These are phyloP conservation scores for Agrochola circellaris DNA, from an alignment of 2,888 invertebrate species.

Conservation along the genomic window DNA sequence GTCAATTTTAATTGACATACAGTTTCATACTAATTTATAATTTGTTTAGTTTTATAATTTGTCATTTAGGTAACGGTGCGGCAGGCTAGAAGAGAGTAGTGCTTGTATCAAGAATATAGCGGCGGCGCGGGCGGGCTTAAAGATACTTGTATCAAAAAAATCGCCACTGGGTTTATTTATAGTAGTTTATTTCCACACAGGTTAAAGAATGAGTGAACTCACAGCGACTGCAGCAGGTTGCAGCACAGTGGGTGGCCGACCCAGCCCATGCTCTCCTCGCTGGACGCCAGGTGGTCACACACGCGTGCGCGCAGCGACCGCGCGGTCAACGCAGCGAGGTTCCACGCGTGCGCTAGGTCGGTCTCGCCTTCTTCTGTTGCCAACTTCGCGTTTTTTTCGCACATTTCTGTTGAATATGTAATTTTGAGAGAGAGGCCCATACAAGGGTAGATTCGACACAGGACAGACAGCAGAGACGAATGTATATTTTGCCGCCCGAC, in stretches of 20 bases:
- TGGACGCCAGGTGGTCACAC: conserved; percentile 82
- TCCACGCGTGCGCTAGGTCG: conserved; percentile 97
- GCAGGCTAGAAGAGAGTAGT: too few species aligned
- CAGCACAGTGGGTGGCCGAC: conserved; percentile 96
- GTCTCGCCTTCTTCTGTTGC: conserved; percentile 94
- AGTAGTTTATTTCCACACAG: too few species aligned
- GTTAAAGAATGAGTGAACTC: not conserved
- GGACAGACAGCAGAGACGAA: not conserved
- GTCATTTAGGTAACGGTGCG: too few species aligned
- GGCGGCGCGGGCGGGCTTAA: not conserved
- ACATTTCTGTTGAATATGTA: conserved; percentile 90
- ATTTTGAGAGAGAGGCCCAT: too few species aligned
- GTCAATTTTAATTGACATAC: too few species aligned
- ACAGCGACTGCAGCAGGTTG: conserved; percentile 94
- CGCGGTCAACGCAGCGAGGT: conserved; percentile 94
- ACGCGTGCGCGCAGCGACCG: conserved; percentile 83
- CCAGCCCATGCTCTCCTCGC: conserved; percentile 94
- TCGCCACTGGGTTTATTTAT: not conserved
- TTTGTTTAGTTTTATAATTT: too few species aligned
- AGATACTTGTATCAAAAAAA: not conserved
- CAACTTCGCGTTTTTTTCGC: conserved; percentile 94
- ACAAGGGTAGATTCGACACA: not conserved
- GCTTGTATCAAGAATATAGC: not conserved
- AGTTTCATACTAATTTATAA: too few species aligned
- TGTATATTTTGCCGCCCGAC: not conserved